These are phyloP conservation scores for Sparidentex hasta DNA, from an alignment of 2,797 vertebrate species.

Conservation along the genomic window DNA sequence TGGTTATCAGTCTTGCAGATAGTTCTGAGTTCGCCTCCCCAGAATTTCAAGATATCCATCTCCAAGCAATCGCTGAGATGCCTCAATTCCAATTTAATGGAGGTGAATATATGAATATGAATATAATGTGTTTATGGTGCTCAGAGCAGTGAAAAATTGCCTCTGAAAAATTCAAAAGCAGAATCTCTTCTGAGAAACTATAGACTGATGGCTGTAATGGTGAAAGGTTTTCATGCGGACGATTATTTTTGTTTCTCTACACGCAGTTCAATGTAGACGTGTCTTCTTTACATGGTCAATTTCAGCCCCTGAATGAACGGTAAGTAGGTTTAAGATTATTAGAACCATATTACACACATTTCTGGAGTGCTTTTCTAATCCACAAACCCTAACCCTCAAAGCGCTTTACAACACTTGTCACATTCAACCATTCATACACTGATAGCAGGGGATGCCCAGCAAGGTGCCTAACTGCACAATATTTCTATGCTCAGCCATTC, in stretches of 20 bases:
- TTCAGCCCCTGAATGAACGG: not conserved
- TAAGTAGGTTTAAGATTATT: not conserved
- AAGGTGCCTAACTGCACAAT: too few relatives aligned
- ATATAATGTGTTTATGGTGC: not conserved
- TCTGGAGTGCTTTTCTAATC: too few relatives aligned
- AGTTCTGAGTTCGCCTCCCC: not conserved
- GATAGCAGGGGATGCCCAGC: too few relatives aligned
- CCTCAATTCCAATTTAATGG: not conserved
- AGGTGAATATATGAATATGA: not conserved
- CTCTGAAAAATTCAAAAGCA: not conserved
- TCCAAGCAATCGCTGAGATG: not conserved
- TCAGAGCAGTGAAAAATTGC: not conserved
- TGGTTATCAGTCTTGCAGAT: too few relatives aligned
- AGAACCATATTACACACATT: not conserved
- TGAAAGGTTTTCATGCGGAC: not conserved
- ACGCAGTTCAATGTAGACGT: not conserved
- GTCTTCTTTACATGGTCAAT: not conserved
- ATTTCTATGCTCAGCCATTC: too few relatives aligned
- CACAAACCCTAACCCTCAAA: too few relatives aligned
- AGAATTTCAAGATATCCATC: not conserved
- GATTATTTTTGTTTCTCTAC: not conserved
- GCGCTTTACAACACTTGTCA: too few relatives aligned
- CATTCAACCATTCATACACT: too few relatives aligned
- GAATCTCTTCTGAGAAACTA: not conserved
- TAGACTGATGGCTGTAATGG: not conserved